phyloP scores from a whole-genome alignment of 2,113 vertebrate species.

The Phylloscopus trochiloides region DNA sequence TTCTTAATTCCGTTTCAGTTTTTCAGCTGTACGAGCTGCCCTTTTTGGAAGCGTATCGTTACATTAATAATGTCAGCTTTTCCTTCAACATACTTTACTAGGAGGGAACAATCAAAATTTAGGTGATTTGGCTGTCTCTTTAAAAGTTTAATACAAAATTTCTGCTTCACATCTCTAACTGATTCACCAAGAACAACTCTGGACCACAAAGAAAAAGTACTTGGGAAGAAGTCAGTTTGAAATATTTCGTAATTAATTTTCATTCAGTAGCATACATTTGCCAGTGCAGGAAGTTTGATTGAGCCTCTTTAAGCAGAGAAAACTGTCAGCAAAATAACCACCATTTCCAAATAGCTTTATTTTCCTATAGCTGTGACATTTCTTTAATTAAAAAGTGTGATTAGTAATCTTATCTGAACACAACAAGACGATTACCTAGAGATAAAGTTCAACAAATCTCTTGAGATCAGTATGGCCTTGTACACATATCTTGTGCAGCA shows the following conservation, averaged over 20 bases:
- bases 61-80: not conserved
- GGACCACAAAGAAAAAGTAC: not conserved
- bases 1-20: not conserved
- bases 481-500: not conserved
- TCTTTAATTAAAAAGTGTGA: conserved; percentile 10
- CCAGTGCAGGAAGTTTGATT: not conserved
- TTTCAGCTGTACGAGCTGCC: not conserved
- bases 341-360: not conserved
- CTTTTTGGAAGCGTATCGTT: not conserved
- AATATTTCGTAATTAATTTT: not conserved
- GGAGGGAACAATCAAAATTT: not conserved
- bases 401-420: not conserved
- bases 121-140: not conserved
- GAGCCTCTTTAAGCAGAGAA: not conserved
- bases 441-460: not conserved
- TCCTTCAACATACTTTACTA: not conserved
- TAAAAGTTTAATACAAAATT: not conserved
- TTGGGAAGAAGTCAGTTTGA: not conserved
- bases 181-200: not conserved
- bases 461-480: not conserved
- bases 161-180: not conserved
- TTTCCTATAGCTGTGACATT: not conserved
- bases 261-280: not conserved
- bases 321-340: not conserved
- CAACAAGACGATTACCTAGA: not conserved